Percentiles rank a stretch among this genome's conserved stretches.
These are phyloP conservation scores for Ophraella communa DNA, from an alignment of 2,888 invertebrate species.

Conservation along the genomic window DNA sequence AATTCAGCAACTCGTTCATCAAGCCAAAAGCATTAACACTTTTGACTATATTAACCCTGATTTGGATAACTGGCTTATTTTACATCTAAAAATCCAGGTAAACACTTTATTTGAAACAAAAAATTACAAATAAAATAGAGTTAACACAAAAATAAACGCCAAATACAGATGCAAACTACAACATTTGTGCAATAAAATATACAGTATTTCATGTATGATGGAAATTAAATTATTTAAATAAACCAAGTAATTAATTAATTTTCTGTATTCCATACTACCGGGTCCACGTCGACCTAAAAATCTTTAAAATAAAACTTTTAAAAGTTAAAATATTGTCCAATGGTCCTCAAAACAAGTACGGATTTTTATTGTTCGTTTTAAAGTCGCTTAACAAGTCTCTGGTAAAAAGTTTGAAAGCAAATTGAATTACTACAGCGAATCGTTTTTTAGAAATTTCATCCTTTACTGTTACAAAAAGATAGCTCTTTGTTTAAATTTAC, in stretches of 20 bases:
- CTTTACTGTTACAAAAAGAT: neutral
- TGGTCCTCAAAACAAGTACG: neutral
- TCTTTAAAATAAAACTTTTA: neutral
- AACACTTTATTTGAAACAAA: no score
- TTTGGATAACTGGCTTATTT: neutral
- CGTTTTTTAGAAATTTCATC: neutral
- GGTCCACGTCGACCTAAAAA: neutral
- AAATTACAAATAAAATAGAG: no score
- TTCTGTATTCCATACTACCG: neutral
- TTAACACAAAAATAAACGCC: no score
- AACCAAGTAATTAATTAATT: neutral
- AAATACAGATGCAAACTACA: no score
- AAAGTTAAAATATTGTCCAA: neutral
- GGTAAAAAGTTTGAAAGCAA: neutral
- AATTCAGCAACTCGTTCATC: slow-evolving; percentile 27
- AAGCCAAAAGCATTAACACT: neutral
- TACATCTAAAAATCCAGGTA: no score
- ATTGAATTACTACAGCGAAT: neutral
- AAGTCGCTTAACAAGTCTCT: neutral
- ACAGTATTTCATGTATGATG: no score
- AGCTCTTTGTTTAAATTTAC: neutral
- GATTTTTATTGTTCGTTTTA: neutral
- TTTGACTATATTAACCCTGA: neutral
- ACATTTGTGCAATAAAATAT: no score
- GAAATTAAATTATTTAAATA: no score